Evolutionary conservation across 2,113 vertebrate species (phyloP), one percentile per base, ranked within the genome.

Genomic region (Neolamprologus fasciatus): DNA sequence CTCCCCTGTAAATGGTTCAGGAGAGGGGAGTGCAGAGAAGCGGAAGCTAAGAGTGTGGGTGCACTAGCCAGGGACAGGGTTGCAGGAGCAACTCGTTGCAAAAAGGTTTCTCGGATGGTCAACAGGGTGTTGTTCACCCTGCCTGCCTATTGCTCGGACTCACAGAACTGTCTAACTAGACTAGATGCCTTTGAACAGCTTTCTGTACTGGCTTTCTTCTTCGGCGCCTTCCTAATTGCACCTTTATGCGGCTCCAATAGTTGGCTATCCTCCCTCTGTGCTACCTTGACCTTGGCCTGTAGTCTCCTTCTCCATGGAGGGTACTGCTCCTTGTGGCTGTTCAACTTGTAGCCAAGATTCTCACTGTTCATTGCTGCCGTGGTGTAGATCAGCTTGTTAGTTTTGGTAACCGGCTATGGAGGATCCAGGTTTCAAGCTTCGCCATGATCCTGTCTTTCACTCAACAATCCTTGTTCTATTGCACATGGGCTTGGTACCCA

Each of bases 201-300:
- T 61, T 61, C 26, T 61, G 5, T 61, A 17, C 26, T 10, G 14
- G 26, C 26, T 58, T 58, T 58, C 55, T 58, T 61, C 26, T 61
- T 61, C 1, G 2, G 26, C 8, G 1, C 2, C 57, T 58, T 31
- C 57, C 26, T 31, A 31, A 61, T 61, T 61, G 26, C 57, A 31
- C 57, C 5, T 17, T 31, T 61, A 1, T 61, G 57, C 5, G 0
- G 57, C 8, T 61, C 0, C 57, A 10, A 33, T 61, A 33, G 57
- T 61, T 33, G 14, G 57, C 14, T 33, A 61, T 3, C 57, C 57
- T 61, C 28, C 57, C 57, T 61, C 57, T 61, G 57, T 61, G 57
- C 16, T 61, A 61, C 28, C 58, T 61, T 61, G 28, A 61, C 5
- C 9, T 33, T 7, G 16, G 9, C 9, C 28, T 61, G 0, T 33